Evolutionary conservation across 2,888 invertebrate species (phyloP).

Genomic region (Ectemnius lituratus): DNA sequence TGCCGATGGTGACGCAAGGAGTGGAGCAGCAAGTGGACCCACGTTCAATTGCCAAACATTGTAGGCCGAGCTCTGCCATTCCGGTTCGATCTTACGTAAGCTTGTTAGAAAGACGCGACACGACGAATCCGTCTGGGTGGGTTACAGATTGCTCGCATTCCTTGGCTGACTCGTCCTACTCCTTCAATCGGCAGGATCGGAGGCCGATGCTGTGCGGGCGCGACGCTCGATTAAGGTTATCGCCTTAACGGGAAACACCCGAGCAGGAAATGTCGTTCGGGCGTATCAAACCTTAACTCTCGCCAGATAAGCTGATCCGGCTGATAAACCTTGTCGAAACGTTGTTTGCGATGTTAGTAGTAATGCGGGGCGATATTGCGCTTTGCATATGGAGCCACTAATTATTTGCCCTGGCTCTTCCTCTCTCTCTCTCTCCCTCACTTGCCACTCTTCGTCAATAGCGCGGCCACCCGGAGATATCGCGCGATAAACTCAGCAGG

Average conservation of each 20-base stretch:
- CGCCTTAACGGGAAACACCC: slow-evolving; percentile 62
- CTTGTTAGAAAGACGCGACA: slow-evolving; percentile 32
- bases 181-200: slow-evolving; percentile 16
- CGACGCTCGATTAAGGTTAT: slow-evolving; percentile 61
- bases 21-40: slow-evolving; percentile 39
- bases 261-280: slow-evolving; percentile 57
- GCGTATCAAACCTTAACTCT: slow-evolving; percentile 58
- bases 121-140: slow-evolving; percentile 15
- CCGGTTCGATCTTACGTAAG: slow-evolving; percentile 54
- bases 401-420: neutral
- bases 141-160: too few relatives aligned
- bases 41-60: slow-evolving; percentile 68
- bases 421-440: neutral
- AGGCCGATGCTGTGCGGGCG: slow-evolving; percentile 35
- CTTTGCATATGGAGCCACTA: slow-evolving; percentile 26
- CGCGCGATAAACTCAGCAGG: neutral
- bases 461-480: neutral
- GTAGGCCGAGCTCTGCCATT: slow-evolving; percentile 38
- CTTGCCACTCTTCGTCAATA: neutral
- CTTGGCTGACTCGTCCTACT: neutral
- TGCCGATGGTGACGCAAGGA: slow-evolving; percentile 43
- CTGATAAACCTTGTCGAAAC: slow-evolving; percentile 58
- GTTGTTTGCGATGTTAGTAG: slow-evolving; percentile 45
- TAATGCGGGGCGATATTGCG: slow-evolving; percentile 30
- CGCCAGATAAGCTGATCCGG: slow-evolving; percentile 63